Percentiles rank a stretch among this genome's conserved stretches.
Conservation (phyloP, 2,797 vertebrate genomes). For the Anolis apletophallus region DNA sequence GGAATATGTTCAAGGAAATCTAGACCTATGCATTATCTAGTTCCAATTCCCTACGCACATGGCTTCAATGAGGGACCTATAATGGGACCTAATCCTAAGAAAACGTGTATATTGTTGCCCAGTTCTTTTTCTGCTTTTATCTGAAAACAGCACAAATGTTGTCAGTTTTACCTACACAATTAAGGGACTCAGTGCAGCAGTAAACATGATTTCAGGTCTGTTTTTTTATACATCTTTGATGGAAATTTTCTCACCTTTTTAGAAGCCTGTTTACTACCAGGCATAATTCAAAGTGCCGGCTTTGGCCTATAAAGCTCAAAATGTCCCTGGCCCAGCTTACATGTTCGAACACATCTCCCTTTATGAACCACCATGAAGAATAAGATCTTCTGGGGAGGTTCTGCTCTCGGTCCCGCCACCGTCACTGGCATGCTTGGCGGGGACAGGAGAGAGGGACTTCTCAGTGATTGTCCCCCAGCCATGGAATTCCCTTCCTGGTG, state of each 20-base stretch:
- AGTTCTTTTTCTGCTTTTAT: background rate
- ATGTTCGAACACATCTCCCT: too few species aligned
- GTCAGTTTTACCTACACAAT: background rate
- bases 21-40: background rate
- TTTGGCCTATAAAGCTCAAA: too few species aligned
- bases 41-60: slow-evolving; percentile 2
- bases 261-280: background rate
- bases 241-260: background rate
- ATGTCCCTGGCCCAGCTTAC: too few species aligned
- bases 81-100: background rate
- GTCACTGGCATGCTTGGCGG: too few species aligned
- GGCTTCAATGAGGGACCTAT: background rate
- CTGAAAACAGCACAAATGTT: background rate
- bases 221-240: background rate
- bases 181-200: background rate
- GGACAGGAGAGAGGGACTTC: too few species aligned
- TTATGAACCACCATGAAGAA: too few species aligned
- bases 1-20: slow-evolving; percentile 40
- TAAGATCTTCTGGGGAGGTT: too few species aligned
- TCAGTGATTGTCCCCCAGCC: too few species aligned
- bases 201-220: background rate
- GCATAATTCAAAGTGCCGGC: too few species aligned
- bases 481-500: too few species aligned
- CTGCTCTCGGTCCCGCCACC: too few species aligned
- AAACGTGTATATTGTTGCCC: background rate